These are phyloP conservation scores for Buphagus erythrorhynchus DNA, from an alignment of 2,797 vertebrate species.

Conservation along the genomic window DNA sequence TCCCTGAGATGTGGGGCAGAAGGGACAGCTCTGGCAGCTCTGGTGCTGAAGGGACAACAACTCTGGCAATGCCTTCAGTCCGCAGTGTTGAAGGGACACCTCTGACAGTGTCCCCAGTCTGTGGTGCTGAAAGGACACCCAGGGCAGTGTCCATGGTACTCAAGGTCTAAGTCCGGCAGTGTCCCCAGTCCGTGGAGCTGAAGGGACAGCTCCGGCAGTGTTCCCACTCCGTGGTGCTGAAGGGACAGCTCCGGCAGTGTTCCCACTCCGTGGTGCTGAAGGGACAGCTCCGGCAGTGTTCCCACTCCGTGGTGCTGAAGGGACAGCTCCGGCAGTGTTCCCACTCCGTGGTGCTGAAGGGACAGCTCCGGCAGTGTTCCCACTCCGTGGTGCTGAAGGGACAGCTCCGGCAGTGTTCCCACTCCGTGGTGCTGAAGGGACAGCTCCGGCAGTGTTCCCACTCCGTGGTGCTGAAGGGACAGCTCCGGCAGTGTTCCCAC, in stretches of 20 bases:
- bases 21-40: background rate
- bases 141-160: background rate
- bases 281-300: background rate
- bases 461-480: background rate
- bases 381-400: background rate
- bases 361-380: background rate
- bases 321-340: background rate
- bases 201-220: background rate
- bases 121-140: background rate
- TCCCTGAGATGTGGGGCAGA: background rate
- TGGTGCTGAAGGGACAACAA: background rate
- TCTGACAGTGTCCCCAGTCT: no score
- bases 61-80: background rate
- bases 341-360: accelerated
- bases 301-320: accelerated
- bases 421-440: background rate
- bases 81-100: background rate
- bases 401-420: background rate
- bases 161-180: background rate
- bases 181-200: background rate
- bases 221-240: background rate
- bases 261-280: accelerated
- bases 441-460: background rate
- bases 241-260: no score
- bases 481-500: background rate